Conservation (phyloP, 2,113 vertebrate genomes). For the Corydoras sp. region DNA sequence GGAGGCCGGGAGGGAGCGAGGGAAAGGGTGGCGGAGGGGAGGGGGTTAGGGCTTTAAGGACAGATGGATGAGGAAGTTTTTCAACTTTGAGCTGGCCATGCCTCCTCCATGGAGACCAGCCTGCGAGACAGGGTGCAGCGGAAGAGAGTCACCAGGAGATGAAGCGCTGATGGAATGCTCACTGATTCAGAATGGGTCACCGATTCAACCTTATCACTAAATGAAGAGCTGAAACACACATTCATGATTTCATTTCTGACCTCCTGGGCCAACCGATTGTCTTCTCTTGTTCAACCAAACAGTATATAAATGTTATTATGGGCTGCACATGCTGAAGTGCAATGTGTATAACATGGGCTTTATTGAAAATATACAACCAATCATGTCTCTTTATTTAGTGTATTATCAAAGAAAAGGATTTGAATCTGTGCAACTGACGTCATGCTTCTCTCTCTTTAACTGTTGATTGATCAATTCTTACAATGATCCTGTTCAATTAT, state of each 20-base stretch:
- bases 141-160: constrained; percentile 51
- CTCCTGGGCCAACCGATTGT: neutral
- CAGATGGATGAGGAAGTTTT: constrained; percentile 71
- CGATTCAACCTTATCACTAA: constrained; percentile 24
- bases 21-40: constrained; percentile 21
- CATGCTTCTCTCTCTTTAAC: too few species aligned
- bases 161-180: constrained; percentile 60
- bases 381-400: neutral
- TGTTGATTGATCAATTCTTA: too few species aligned
- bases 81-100: constrained; percentile 55
- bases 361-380: neutral
- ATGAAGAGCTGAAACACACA: constrained; percentile 15
- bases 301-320: neutral
- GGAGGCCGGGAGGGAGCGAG: constrained; percentile 52
- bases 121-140: constrained; percentile 56
- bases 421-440: neutral
- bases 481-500: neutral
- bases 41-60: constrained; percentile 57
- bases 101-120: constrained; percentile 57
- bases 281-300: neutral
- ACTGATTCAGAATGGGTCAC: constrained; percentile 17
- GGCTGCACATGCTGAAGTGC: neutral
- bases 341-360: neutral
- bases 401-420: neutral
- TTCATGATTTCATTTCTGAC: constrained; percentile 7